phyloP scores from a whole-genome alignment of 2,113 vertebrate genomes.

The Ochotona curzoniae region DNA sequence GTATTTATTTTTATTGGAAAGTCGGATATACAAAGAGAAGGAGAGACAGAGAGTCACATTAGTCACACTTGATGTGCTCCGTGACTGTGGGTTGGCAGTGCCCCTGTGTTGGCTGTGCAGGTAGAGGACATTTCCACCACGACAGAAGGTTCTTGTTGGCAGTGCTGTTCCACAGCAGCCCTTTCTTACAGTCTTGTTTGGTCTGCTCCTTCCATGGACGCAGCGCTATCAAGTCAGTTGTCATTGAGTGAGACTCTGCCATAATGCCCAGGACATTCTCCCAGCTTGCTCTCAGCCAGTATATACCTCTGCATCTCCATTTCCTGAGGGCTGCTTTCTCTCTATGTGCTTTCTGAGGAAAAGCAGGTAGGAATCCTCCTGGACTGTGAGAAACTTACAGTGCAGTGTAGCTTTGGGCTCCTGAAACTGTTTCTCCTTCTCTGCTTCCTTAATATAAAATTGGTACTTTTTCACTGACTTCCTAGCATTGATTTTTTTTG shows the following conservation, averaged over 20 bases:
- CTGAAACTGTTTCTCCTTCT: background rate
- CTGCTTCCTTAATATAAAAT: background rate
- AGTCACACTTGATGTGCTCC: background rate
- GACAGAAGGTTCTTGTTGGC: background rate
- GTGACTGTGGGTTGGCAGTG: background rate
- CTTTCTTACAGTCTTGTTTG: background rate
- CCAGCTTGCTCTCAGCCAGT: background rate
- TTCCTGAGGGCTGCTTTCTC: constrained; percentile 16
- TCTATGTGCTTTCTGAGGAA: rapidly evolving
- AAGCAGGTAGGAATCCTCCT: background rate
- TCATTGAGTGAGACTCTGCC: background rate
- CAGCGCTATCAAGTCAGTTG: background rate
- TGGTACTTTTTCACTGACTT: background rate
- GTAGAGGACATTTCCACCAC: background rate
- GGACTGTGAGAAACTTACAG: background rate
- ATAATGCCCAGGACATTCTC: background rate
- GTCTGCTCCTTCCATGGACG: background rate
- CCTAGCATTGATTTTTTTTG: background rate
- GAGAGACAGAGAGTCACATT: background rate
- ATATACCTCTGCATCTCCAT: background rate
- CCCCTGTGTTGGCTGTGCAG: background rate
- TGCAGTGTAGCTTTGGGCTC: background rate
- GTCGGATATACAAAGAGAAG: too few species aligned
- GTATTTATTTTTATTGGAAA: too few species aligned
- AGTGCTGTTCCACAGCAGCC: background rate